Percentiles rank a stretch among this genome's conserved stretches.
These are phyloP conservation scores for Salminus brasiliensis DNA, from an alignment of 2,113 vertebrate genomes.

Conservation along the genomic window DNA sequence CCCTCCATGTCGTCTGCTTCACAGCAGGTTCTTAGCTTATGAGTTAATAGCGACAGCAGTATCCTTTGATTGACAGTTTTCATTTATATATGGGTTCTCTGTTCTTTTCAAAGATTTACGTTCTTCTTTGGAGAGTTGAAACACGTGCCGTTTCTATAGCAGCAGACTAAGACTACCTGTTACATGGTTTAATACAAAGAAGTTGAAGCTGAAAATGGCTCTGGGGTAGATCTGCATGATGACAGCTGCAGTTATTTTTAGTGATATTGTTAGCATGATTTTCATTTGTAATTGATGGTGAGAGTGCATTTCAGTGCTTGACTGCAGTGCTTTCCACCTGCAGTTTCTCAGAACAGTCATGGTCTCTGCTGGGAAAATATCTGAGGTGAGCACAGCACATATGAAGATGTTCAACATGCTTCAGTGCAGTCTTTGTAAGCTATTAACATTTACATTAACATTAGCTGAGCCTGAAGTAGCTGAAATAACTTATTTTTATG, in stretches of 20 bases:
- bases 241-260: background rate
- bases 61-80: conserved; percentile 19
- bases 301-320: background rate
- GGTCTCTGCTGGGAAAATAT: too few relatives aligned
- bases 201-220: background rate
- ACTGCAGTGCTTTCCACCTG: background rate
- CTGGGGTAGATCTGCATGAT: background rate
- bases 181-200: background rate
- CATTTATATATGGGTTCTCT: conserved; percentile 6
- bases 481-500: too few relatives aligned
- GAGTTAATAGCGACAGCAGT: background rate
- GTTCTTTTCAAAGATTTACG: background rate
- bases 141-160: conserved; percentile 29
- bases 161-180: conserved; percentile 7
- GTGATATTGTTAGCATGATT: background rate
- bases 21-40: background rate
- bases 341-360: background rate
- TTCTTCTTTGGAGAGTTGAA: conserved; percentile 16
- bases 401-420: too few relatives aligned
- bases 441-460: too few relatives aligned
- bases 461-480: too few relatives aligned
- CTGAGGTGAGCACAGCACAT: too few relatives aligned
- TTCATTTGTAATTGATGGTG: background rate
- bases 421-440: too few relatives aligned
- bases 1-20: background rate